A percentile compares a stretch with the other conserved stretches of the same genome.
Conservation (phyloP, 2,113 vertebrate species). For the Halichoeres trimaculatus region DNA sequence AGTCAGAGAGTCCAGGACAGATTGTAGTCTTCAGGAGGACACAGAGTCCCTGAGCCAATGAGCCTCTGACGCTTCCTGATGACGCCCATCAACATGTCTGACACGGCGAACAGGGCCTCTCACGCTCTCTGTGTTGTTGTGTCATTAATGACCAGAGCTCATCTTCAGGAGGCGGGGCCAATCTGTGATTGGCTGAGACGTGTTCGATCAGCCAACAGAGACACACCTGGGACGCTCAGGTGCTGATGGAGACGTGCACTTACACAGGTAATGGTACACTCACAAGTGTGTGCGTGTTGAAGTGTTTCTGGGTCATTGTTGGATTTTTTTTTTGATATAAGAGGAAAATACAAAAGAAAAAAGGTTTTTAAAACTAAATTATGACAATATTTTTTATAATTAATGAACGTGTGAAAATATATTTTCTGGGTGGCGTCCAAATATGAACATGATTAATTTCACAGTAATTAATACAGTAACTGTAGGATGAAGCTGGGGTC, state of each 20-base stretch:
- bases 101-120: constrained; percentile 71
- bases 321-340: too few species aligned
- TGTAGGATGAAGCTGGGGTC: too few species aligned
- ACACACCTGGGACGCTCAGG: constrained; percentile 65
- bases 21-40: not conserved
- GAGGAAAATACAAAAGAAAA: not conserved
- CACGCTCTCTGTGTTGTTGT: constrained; percentile 60
- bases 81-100: constrained; percentile 77
- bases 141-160: constrained; percentile 62
- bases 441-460: too few species aligned
- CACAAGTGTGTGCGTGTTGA: constrained; percentile 45
- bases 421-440: too few species aligned
- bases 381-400: too few species aligned
- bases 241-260: constrained; percentile 55
- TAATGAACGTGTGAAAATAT: too few species aligned
- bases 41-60: constrained; percentile 41
- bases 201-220: constrained; percentile 50
- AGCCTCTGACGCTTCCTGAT: constrained; percentile 54
- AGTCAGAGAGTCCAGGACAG: not conserved
- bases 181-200: constrained; percentile 41
- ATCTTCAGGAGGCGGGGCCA: constrained; percentile 51
- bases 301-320: too few species aligned
- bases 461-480: too few species aligned
- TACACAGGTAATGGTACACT: constrained; percentile 63
- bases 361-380: too few species aligned